A percentile compares a stretch with the other conserved stretches of the same genome.
Evolutionary conservation across 2,888 invertebrate genomes (phyloP).

Genomic region (Lysandra coridon): DNA sequence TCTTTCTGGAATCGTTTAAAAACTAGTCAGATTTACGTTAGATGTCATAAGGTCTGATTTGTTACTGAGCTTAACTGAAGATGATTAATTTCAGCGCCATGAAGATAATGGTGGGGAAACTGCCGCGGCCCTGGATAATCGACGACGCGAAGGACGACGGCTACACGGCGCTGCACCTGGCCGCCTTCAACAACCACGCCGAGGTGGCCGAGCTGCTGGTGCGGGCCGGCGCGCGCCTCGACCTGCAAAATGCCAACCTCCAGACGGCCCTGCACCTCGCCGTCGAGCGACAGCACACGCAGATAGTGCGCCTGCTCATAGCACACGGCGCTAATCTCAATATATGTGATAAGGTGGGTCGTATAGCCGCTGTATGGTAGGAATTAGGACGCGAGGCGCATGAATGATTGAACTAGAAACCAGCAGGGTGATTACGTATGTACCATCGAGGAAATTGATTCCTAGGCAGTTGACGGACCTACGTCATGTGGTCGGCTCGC

Average conservation of each 20-base stretch:
- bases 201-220: slow-evolving; percentile 96
- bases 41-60: too few species aligned
- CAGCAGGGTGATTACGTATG: too few species aligned
- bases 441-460: too few species aligned
- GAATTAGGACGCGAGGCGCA: not conserved
- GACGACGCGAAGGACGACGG: slow-evolving; percentile 99
- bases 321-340: slow-evolving; percentile 96
- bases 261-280: slow-evolving; percentile 97
- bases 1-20: not conserved
- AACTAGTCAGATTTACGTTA: not conserved
- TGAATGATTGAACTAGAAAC: too few species aligned
- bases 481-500: too few species aligned
- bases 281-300: slow-evolving; percentile 98
- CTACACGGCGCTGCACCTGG: slow-evolving; percentile 96
- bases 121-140: slow-evolving; percentile 97
- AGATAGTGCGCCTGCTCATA: slow-evolving; percentile 95
- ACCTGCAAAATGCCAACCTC: slow-evolving; percentile 96
- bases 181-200: slow-evolving; percentile 97
- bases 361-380: not conserved
- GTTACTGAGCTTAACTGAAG: not conserved
- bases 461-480: too few species aligned
- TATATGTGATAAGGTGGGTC: slow-evolving; percentile 93
- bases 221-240: slow-evolving; percentile 95
- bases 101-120: slow-evolving; percentile 95
- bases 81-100: slow-evolving; percentile 88